These are phyloP conservation scores for Dryas iulia DNA, from an alignment of 1,140 invertebrate species.

Conservation along the genomic window DNA sequence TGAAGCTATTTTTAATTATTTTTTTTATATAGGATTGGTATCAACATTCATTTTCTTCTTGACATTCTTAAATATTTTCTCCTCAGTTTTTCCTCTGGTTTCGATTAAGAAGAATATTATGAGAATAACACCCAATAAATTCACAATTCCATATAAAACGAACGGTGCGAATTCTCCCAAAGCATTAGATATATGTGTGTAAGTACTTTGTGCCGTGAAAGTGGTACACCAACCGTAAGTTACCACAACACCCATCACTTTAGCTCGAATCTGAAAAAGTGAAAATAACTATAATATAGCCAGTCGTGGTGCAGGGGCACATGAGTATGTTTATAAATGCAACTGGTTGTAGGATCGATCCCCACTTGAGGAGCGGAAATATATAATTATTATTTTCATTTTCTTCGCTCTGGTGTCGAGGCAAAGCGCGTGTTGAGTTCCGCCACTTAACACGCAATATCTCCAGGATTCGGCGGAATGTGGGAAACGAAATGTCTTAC, in stretches of 20 bases:
- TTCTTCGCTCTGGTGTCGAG: too few relatives aligned
- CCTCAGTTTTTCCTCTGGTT: background rate
- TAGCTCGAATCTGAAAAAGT: conserved; percentile 58
- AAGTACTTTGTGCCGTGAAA: conserved; percentile 42
- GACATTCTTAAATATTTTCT: background rate
- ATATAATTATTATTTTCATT: too few relatives aligned
- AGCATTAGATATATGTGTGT: conserved; percentile 35
- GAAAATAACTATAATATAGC: too few relatives aligned
- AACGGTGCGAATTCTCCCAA: conserved; percentile 45
- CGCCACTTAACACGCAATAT: too few relatives aligned
- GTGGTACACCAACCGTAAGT: conserved; percentile 49
- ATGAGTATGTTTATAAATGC: too few relatives aligned
- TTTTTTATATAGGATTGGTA: background rate
- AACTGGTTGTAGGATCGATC: too few relatives aligned
- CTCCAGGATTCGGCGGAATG: too few relatives aligned
- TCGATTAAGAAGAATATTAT: background rate
- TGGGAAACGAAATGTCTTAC: too few relatives aligned
- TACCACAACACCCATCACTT: conserved; percentile 47
- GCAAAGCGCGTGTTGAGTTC: too few relatives aligned
- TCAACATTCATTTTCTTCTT: background rate
- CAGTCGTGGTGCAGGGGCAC: too few relatives aligned
- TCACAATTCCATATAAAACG: conserved; percentile 40
- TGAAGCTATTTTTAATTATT: too few relatives aligned
- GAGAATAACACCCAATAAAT: conserved; percentile 20
- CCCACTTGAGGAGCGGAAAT: too few relatives aligned